Evolutionary conservation across 2,797 vertebrate genomes (phyloP).

Genomic region (Acrocephalus scirpaceus): DNA sequence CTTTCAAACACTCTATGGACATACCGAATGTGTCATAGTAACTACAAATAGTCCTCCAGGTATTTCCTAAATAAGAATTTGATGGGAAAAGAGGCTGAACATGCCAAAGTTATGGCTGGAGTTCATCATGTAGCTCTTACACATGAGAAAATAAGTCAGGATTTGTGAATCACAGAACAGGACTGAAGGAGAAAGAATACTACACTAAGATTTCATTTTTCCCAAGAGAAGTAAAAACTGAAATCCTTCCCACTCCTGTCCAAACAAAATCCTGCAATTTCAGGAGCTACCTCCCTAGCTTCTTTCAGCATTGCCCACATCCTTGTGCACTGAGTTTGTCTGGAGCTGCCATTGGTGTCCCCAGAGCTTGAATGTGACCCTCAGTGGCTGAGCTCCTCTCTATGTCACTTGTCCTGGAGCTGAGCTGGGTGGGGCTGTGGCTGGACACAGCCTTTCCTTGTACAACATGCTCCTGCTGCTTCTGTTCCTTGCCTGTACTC

Average conservation of each 20-base stretch:
- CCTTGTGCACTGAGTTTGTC: neutral
- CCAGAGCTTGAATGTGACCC: neutral
- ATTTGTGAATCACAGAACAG: neutral
- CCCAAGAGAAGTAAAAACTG: neutral
- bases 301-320: neutral
- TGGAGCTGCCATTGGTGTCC: neutral
- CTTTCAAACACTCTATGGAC: neutral
- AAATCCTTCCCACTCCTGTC: neutral
- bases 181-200: neutral
- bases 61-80: neutral
- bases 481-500: neutral
- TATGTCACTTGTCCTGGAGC: fast-evolving
- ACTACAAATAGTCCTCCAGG: neutral
- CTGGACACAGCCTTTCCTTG: neutral
- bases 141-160: neutral
- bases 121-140: neutral
- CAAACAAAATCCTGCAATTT: neutral
- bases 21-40: neutral
- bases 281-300: neutral
- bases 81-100: neutral
- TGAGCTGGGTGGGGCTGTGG: neutral
- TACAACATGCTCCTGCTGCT: neutral
- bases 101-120: neutral
- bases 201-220: neutral
- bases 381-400: neutral